Base-by-base conservation (phyloP, 2,888 invertebrate species). In the Scotopteryx bipunctaria region DNA sequence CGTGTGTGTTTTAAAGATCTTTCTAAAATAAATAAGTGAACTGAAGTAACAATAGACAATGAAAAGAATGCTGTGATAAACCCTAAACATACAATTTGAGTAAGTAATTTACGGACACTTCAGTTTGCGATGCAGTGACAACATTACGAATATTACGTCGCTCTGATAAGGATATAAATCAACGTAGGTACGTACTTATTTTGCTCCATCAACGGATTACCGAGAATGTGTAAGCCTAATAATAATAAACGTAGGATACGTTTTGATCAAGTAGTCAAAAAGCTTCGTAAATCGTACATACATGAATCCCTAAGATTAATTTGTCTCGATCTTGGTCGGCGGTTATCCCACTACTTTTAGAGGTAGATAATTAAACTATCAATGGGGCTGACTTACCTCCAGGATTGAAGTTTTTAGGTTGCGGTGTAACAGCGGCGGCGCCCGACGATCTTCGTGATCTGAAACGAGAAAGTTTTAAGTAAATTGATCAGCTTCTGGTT, bases 371-470 rank as follows among this genome's bases (percentile, higher is more conserved):
- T 14, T 3, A 36, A 36, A 8, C 9, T 6, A 27, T 27, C 9
- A 27, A 27, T 4, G 2, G 27, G 11, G 11, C 9, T 33, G 32
- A 46, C 92, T 92, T 86, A 95, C 95, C 95, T 92, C 95, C 95
- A 57, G 94, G 93, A 70, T 93, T 93, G 70, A 94, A 82, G 82
- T 94, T 94, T 82, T 94, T 93, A 59, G 94, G 92, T 77, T 95
- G 95, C 46, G 95, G 94, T 68, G 95, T 93, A 64, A 94, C 93
- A 67, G 93, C 93, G 56, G 94, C 91, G 52, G 94, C 94, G 57
- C 94, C 94, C 57, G 95, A 95, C 62, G 95, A 95, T 79, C 95
- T 93, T 71, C 95, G 92, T 60, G 95, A 95, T 91, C 95, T 95
- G 91, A 57, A 92, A 91, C 38, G 47, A 68, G 33, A 64, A 56